Evolutionary conservation across 2,888 invertebrate genomes (phyloP).

Genomic region (Tromatobia lineatoria): DNA sequence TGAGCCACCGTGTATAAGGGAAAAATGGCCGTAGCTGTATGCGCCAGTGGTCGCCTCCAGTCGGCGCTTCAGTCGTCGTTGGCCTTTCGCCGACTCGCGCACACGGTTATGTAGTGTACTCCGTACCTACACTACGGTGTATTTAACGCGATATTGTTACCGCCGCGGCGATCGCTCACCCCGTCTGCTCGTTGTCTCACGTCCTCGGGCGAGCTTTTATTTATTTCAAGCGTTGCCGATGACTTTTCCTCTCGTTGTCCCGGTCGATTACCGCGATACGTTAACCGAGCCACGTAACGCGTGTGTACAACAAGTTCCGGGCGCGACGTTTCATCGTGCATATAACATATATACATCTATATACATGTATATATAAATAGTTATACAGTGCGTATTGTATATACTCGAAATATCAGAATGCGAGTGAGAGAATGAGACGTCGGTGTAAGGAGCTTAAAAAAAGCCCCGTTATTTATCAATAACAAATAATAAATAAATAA

Average conservation of each 20-base stretch:
- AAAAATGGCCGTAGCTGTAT: conserved; percentile 48
- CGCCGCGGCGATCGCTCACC: conserved; percentile 67
- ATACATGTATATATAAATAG: conserved; percentile 15
- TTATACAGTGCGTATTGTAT: not conserved
- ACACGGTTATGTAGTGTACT: conserved; percentile 45
- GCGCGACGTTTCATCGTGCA: conserved; percentile 29
- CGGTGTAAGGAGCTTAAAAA: conserved; percentile 13
- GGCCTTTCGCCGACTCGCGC: conserved; percentile 73
- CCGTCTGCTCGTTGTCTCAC: conserved; percentile 69
- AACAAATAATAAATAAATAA: not conserved
- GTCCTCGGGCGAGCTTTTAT: conserved; percentile 64
- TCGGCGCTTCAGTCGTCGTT: conserved; percentile 75
- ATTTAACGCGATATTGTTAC: conserved; percentile 53
- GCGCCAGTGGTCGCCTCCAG: conserved; percentile 65
- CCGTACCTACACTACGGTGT: conserved; percentile 47
- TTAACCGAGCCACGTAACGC: conserved; percentile 67
- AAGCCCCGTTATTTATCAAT: not conserved
- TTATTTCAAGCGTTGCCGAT: not conserved
- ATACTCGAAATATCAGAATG: not conserved
- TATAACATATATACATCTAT: conserved; percentile 10
- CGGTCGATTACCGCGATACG: conserved; percentile 52
- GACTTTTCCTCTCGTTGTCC: not conserved
- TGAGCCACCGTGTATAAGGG: conserved; percentile 15
- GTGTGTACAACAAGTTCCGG: conserved; percentile 61
- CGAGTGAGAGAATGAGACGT: conserved; percentile 14